phyloP scores from a whole-genome alignment of 2,797 vertebrate species.

The Alcedo atthis region DNA sequence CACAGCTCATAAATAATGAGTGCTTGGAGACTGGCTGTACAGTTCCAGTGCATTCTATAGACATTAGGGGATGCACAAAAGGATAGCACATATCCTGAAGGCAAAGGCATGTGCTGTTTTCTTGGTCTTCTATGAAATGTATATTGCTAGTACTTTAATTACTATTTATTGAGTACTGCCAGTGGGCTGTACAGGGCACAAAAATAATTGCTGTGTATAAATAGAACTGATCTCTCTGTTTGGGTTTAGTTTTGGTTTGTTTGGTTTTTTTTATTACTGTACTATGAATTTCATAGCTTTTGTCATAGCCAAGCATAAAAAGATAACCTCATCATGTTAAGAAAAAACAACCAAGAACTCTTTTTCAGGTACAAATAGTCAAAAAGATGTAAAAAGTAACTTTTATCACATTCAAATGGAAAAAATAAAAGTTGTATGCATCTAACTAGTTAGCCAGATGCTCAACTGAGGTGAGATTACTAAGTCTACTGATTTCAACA shows the following conservation, averaged over 20 bases:
- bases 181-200: not conserved
- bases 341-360: not conserved
- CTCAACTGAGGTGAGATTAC: not conserved
- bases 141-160: conserved; percentile 11
- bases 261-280: not conserved
- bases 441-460: not conserved
- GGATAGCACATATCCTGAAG: not conserved
- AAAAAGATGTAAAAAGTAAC: not conserved
- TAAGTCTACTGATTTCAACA: not conserved
- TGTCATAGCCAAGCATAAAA: not conserved
- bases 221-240: not conserved
- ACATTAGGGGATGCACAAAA: conserved; percentile 25
- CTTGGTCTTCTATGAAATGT: not conserved
- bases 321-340: not conserved
- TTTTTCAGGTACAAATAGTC: not conserved
- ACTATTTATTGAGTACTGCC: not conserved
- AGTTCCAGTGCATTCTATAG: not conserved
- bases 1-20: conserved; percentile 28
- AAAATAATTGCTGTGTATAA: not conserved
- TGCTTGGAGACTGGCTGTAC: not conserved
- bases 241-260: not conserved
- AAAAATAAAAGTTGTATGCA: not conserved
- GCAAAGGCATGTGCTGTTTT: not conserved
- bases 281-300: not conserved
- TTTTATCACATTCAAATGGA: not conserved